Conservation (phyloP, 2,888 invertebrate genomes). For the Vandiemenella viatica region DNA sequence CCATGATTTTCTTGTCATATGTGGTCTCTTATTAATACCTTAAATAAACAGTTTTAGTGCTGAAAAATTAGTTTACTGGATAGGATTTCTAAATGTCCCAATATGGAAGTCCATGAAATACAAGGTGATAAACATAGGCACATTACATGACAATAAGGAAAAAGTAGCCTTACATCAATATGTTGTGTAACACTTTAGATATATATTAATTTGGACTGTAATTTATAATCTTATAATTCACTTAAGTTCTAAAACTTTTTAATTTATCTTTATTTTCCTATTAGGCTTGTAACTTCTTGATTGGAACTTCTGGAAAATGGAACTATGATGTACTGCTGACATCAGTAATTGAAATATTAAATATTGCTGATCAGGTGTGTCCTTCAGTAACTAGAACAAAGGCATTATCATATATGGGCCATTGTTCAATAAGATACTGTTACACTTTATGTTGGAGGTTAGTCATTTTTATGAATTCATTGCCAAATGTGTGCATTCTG, state of each 20-base stretch:
- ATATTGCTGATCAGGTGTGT: constrained; percentile 52
- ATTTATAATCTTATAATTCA: not conserved
- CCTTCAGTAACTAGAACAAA: constrained; percentile 26
- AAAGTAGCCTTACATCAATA: too few species aligned
- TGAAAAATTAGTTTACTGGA: too few species aligned
- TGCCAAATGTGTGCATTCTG: too few species aligned
- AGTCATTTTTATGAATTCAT: constrained; percentile 13
- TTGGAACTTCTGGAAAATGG: constrained; percentile 81
- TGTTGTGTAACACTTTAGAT: too few species aligned
- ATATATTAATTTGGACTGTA: too few species aligned
- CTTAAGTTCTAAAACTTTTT: not conserved
- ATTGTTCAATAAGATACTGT: constrained; percentile 81
- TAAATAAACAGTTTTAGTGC: too few species aligned
- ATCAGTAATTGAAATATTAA: constrained; percentile 67
- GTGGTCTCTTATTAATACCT: too few species aligned
- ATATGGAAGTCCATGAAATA: too few species aligned
- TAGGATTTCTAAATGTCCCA: too few species aligned
- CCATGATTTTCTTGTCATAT: too few species aligned
- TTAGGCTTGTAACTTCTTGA: constrained; percentile 78
- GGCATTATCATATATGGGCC: constrained; percentile 44
- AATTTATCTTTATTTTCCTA: constrained; percentile 5
- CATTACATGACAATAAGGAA: too few species aligned
- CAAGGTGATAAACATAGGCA: too few species aligned
- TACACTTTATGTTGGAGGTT: constrained; percentile 74
- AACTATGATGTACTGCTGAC: constrained; percentile 77